Base-by-base conservation (phyloP, 2,113 vertebrate genomes). In the Vulpes lagopus region DNA sequence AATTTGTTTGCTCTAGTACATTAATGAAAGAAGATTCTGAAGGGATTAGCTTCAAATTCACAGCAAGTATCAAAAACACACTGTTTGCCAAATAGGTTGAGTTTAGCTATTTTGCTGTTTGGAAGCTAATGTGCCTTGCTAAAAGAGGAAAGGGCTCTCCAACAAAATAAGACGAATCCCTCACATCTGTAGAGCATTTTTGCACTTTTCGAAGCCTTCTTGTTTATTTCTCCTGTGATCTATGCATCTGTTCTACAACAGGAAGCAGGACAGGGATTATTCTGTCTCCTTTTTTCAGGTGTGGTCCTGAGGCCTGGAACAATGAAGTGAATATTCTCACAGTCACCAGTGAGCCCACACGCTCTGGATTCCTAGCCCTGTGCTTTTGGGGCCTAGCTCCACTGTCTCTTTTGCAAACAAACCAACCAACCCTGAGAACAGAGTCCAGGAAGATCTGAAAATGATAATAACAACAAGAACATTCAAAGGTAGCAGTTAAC, bases 41-140 rank as follows among this genome's bases (percentile, higher is more conserved):
- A 82, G 16, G 38, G 84, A 95, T 95, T 83, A 82, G 62, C 30
- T 87, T 97, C 57, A 87, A 67, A 71, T 95, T 96, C 87, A 95
- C n/a, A 32, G 32, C 60, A 95, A 96, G 90, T 71, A 90, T 81
- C 49, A 30, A 35, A 97, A 96, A 91, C 38, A 81, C 51, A 43
- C 55, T 8, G 43, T 86, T 94, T 96, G 87, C 73, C 96, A 97
- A 96, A 79, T 74, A 96, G 62, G 51, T 73, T 49, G 55, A 74
- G 89, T 73, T 96, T 86, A 85, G 86, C 82, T 78, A 1, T 82
- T 96, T 81, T 95, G 53, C 71, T 81, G 6, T 78, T 64, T 92
- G 55, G 60, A 96, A 73, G 53, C 60, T 53, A 49, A 64, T n/a
- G 23, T 82, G 79, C 74, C 38, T 78, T 38, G 16, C 15, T 84